Evolutionary conservation across 2,888 invertebrate species (phyloP), one percentile per base, ranked within the genome.

Genomic region (Oscheius sp.): DNA sequence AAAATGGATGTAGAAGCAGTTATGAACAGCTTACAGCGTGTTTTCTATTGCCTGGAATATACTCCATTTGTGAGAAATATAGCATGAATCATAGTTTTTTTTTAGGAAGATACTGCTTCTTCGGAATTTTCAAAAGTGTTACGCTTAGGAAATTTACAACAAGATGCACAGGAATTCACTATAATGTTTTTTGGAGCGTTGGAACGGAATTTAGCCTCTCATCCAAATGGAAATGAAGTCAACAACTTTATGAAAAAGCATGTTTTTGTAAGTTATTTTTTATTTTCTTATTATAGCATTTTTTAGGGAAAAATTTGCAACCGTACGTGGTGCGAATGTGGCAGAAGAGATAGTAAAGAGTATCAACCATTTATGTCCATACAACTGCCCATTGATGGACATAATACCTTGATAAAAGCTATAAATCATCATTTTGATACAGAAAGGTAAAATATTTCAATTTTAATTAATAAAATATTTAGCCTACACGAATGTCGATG

Each of bases 131-230:
- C 72, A 17, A 68, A 75, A n/a, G 53, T 75, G n/a, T 64, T 81
- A 8, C 72, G 79, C 1, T 69, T 86, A 37, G 76, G 76, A 31
- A 71, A 78, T 31, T 80, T 82, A 55, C 85, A 85, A 63, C 85
- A 86, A 33, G 85, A 85, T 69, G 81, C 84, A 1, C 82, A 70
- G 57, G 85, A 85, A 70, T 86, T 86, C 70, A 78, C 80, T 6
- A 64, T 79, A 10, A 73, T 81, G 53, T 78, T 85, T 52, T 83
- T 85, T 74, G 77, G 80, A 37, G 81, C 82, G 2, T 72, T 85
- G 20, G 84, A 84, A 29, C 76, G 82, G 5, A 73, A 79, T 69
- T 74, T 85, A 12, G 70, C 66, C 17, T 63, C 57, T 4, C 85
- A 85, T 71, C 83, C 84, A 2, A 83, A 84, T 61, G 84, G 84